Evolutionary conservation across 1,140 invertebrate genomes (phyloP), one percentile per base, ranked within the genome.

Genomic region (Ruditapes philippinarum): DNA sequence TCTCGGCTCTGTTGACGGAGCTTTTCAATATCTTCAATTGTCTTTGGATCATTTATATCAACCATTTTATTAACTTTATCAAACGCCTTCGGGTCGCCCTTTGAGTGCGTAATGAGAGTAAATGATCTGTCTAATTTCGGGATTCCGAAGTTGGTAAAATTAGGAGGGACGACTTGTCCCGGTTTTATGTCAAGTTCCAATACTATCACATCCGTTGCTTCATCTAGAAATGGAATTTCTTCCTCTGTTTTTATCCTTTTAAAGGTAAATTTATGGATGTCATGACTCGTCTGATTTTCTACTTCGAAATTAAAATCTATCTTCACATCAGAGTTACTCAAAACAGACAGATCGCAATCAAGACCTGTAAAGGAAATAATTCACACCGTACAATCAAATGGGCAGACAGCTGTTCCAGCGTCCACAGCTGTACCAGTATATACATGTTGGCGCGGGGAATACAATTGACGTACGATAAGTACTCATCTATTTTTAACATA

Each of bases 191-290:
- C 28, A 62, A 81, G 51, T 36, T 81, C 79, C 14, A 81, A 49
- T n/a, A 81, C 79, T n/a, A 81, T 81, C n/a, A 22, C 25, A n/a
- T 81, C 79, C 3, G 79, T 81, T 5, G 7, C 57, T 3, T 65
- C 57, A 38, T 81, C 79, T 22, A 40, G 17, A 28, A 81, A 81
- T 33, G 79, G 79, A 36, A 79, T 54, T 0, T 79, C 76, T 28
- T 11, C 51, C 0, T 40, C 0, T 19, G 54, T 57, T 57, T 19
- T 2, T 14, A 81, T 33, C 22, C 12, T 31, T 25, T 81, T 81
- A 22, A 81, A 60, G n/a, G 62, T 19, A 28, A 81, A 81, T 60
- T 42, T 40, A 12, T 54, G 38, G 38, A 25, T 38, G 0, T 62
- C 51, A 11, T 19, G 17, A 12, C 17, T 14, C 5, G 0, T 31